A percentile compares a stretch with the other conserved stretches of the same genome.
phyloP scores from a whole-genome alignment of 2,888 invertebrate species.

The Labia minor region DNA sequence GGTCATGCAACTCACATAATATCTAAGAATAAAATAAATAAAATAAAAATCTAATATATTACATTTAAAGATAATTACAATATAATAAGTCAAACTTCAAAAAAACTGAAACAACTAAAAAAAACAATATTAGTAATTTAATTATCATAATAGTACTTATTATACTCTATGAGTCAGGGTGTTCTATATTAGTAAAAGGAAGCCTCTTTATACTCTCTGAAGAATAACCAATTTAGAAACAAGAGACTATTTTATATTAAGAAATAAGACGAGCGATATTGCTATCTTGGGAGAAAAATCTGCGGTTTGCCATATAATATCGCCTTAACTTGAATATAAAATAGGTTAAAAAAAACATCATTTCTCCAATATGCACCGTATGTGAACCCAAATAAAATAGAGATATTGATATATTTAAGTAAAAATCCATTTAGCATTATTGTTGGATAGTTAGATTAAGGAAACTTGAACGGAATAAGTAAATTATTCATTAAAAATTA shows the following conservation, averaged over 20 bases:
- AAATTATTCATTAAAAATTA: too few species aligned
- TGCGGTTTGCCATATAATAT: background rate
- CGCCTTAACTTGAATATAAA: slow-evolving; percentile 3
- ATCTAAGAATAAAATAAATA: too few species aligned
- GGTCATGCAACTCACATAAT: too few species aligned
- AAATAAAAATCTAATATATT: background rate
- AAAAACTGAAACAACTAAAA: too few species aligned
- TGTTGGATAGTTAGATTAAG: too few species aligned
- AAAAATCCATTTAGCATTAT: too few species aligned
- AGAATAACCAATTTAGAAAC: background rate
- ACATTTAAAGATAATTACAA: too few species aligned
- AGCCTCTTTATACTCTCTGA: background rate
- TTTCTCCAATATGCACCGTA: background rate
- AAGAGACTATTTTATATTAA: background rate
- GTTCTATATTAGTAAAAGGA: background rate
- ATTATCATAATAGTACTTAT: background rate
- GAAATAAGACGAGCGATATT: slow-evolving; percentile 13
- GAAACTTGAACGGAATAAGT: too few species aligned
- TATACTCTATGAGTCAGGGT: background rate
- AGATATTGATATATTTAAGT: too few species aligned
- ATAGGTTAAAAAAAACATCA: background rate
- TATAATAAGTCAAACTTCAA: too few species aligned
- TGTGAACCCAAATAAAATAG: background rate
- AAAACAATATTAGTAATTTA: background rate
- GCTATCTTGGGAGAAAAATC: background rate